Conservation (phyloP, 2,797 vertebrate genomes). For the Telmatherina bonti region DNA sequence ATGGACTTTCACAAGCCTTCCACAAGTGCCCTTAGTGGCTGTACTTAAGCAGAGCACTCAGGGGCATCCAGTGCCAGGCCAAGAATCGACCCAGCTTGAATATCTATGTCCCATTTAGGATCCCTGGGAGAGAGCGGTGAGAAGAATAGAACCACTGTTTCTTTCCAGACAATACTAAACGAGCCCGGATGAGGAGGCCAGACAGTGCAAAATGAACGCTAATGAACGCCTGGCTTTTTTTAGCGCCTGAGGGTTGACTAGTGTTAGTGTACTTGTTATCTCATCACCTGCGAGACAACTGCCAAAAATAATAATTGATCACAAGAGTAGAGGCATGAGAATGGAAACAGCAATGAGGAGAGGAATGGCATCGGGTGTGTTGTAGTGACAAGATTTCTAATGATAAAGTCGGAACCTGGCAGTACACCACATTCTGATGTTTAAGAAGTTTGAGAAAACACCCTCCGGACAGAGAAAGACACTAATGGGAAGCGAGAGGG, state of each 20-base stretch:
- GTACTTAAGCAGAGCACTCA: conserved; percentile 70
- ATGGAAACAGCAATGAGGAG: conserved; percentile 36
- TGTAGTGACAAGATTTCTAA: conserved; percentile 44
- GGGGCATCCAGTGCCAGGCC: conserved; percentile 68
- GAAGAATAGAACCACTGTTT: conserved; percentile 78
- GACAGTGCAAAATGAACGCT: conserved; percentile 65
- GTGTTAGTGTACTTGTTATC: conserved; percentile 50
- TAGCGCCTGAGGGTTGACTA: conserved; percentile 56
- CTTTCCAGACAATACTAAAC: conserved; percentile 65
- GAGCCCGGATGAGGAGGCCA: conserved; percentile 63
- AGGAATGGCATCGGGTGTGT: conserved; percentile 6
- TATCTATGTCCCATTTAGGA: conserved; percentile 78
- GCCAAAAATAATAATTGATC: conserved; percentile 42
- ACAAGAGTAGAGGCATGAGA: conserved; percentile 30
- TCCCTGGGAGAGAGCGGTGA: conserved; percentile 58
- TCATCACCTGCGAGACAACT: conserved; percentile 25
- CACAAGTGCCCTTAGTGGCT: conserved; percentile 62
- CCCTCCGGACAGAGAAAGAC: conserved; percentile 1
- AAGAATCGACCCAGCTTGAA: conserved; percentile 70
- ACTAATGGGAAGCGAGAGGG: neutral
- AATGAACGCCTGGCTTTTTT: conserved; percentile 57
- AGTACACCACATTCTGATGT: conserved; percentile 29
- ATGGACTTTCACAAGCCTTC: conserved; percentile 57
- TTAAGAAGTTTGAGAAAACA: conserved; percentile 34
- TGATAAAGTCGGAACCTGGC: conserved; percentile 21